Evolutionary conservation across 2,797 vertebrate species (phyloP).

Genomic region (Sebastes cheni): DNA sequence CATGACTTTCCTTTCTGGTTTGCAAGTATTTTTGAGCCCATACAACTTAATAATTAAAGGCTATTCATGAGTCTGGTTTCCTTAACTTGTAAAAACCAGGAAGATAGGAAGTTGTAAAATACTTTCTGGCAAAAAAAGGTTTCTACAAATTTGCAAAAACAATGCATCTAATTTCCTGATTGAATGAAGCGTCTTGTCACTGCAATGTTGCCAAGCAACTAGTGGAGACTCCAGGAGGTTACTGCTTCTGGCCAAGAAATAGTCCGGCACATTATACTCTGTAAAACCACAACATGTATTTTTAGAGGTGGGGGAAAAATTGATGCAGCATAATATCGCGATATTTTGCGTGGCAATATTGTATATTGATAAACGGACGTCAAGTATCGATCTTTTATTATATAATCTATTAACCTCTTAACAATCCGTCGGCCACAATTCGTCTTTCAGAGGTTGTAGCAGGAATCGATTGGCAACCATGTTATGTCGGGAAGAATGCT

Average conservation of each 20-base stretch:
- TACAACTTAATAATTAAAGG: not conserved
- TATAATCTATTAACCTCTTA: too few relatives aligned
- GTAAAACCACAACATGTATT: too few relatives aligned
- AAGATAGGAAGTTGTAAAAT: not conserved
- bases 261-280: too few relatives aligned
- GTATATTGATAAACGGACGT: too few relatives aligned
- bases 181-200: not conserved
- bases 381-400: too few relatives aligned
- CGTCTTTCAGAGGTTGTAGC: too few relatives aligned
- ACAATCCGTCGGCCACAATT: too few relatives aligned
- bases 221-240: not conserved
- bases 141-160: not conserved
- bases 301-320: too few relatives aligned
- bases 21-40: not conserved
- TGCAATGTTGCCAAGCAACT: not conserved
- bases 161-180: not conserved
- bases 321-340: rapidly evolving
- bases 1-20: not conserved
- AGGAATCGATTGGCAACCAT: too few relatives aligned
- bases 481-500: too few relatives aligned
- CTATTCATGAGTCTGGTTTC: not conserved
- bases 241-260: too few relatives aligned
- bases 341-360: too few relatives aligned
- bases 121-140: not conserved
- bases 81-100: not conserved